Evolutionary conservation across 2,113 vertebrate genomes (phyloP).

Genomic region (Nothocercus julius): DNA sequence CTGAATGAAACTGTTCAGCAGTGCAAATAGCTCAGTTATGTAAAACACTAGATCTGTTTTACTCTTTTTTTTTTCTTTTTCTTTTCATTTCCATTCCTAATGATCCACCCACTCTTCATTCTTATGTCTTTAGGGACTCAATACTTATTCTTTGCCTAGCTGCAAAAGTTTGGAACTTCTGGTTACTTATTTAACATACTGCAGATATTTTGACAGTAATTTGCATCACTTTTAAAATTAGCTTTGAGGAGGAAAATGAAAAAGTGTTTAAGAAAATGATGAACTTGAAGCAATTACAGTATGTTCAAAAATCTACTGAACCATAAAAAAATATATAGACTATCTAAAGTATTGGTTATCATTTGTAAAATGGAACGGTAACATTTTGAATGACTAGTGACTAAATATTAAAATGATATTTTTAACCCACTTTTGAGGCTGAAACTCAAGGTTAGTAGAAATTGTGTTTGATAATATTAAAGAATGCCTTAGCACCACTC

Average conservation of each 20-base stretch:
- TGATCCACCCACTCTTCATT: not conserved
- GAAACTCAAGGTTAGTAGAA: not conserved
- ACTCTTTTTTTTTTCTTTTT: not conserved
- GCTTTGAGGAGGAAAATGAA: not conserved
- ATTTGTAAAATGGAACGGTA: not conserved
- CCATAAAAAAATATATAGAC: not conserved
- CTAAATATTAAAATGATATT: not conserved
- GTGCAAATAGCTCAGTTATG: not conserved
- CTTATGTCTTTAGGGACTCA: not conserved
- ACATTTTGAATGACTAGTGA: not conserved
- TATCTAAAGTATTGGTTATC: not conserved
- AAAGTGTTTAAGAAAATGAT: not conserved
- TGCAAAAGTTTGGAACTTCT: not conserved
- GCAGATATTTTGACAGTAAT: not conserved
- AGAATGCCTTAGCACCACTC: not conserved
- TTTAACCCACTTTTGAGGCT: not conserved
- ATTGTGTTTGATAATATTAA: not conserved
- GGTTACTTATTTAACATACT: not conserved
- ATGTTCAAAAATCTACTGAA: not conserved
- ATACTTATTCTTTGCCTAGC: not conserved
- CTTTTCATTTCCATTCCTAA: not conserved
- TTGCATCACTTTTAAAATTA: not conserved
- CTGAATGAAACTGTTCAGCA: not conserved
- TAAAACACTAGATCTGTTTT: not conserved
- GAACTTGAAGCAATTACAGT: not conserved